phyloP scores from a whole-genome alignment of 2,888 invertebrate genomes.

The Eremobia ochroleuca region DNA sequence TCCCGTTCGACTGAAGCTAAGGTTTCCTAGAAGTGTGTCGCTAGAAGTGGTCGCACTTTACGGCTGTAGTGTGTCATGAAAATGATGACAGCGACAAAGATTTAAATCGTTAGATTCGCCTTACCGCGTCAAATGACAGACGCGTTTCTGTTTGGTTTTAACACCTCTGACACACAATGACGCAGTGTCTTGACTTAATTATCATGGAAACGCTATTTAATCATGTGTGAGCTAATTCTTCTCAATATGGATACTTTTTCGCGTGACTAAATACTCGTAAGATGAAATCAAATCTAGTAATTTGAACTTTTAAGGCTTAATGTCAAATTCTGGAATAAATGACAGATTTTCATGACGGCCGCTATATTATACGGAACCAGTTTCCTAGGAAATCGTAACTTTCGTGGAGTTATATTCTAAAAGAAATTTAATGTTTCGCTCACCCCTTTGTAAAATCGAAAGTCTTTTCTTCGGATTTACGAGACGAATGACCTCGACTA shows the following conservation, averaged over 20 bases:
- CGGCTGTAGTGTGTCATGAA: not conserved
- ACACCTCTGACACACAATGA: not conserved
- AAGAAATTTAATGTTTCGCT: conserved; percentile 72
- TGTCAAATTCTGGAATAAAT: not conserved
- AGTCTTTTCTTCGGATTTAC: conserved; percentile 76
- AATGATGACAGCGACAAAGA: not conserved
- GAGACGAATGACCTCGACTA: conserved; percentile 73
- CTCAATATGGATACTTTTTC: not conserved
- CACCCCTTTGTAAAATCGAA: conserved; percentile 76
- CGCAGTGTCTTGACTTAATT: not conserved
- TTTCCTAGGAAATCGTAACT: not conserved
- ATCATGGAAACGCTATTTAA: not conserved
- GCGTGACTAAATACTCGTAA: no score
- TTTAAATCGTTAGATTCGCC: not conserved
- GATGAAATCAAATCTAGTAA: not conserved
- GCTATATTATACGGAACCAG: not conserved
- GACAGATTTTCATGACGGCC: not conserved
- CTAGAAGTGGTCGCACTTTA: no score
- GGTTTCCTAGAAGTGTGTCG: not conserved
- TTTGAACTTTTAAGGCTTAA: no score
- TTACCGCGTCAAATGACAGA: not conserved
- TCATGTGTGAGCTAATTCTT: not conserved
- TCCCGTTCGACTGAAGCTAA: conserved; percentile 45
- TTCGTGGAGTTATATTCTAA: conserved; percentile 68
- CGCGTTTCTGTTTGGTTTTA: not conserved